phyloP scores from a whole-genome alignment of 2,797 vertebrate species.

The Tympanoctomys barrerae region DNA sequence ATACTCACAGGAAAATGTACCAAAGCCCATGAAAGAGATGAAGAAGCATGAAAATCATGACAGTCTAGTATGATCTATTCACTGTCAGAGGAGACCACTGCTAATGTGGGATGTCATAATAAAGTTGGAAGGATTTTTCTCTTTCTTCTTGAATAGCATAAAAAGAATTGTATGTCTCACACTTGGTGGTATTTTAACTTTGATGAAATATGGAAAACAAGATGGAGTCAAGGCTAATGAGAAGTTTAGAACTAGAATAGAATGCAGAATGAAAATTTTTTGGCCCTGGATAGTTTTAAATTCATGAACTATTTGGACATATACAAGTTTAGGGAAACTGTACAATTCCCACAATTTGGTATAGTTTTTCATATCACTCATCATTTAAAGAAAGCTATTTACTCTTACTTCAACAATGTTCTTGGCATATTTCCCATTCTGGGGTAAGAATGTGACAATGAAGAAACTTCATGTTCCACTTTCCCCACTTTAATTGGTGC shows the following conservation, averaged over 20 bases:
- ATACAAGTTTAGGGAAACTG: neutral
- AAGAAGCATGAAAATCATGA: neutral
- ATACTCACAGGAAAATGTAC: neutral
- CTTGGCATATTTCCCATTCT: slow-evolving; percentile 39
- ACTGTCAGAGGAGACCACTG: neutral
- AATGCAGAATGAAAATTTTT: neutral
- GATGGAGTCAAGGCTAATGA: neutral
- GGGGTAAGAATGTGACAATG: neutral
- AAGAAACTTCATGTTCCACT: neutral
- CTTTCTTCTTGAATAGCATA: neutral
- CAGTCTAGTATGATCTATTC: neutral
- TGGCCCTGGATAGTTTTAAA: slow-evolving; percentile 11
- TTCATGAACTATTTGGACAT: neutral
- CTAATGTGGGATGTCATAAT: neutral
- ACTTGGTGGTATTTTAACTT: slow-evolving; percentile 17
- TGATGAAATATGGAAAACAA: slow-evolving; percentile 30
- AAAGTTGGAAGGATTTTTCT: neutral
- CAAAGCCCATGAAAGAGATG: neutral
- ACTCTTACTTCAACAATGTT: neutral
- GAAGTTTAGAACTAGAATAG: slow-evolving; percentile 34
- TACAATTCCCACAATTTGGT: neutral
- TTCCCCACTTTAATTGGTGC: slow-evolving; percentile 21
- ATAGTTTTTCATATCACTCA: neutral
- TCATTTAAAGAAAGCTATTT: slow-evolving; percentile 43
- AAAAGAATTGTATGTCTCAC: neutral